These are phyloP conservation scores for Xanthorhoe spadicearia DNA, from an alignment of 2,888 invertebrate species.

Conservation along the genomic window DNA sequence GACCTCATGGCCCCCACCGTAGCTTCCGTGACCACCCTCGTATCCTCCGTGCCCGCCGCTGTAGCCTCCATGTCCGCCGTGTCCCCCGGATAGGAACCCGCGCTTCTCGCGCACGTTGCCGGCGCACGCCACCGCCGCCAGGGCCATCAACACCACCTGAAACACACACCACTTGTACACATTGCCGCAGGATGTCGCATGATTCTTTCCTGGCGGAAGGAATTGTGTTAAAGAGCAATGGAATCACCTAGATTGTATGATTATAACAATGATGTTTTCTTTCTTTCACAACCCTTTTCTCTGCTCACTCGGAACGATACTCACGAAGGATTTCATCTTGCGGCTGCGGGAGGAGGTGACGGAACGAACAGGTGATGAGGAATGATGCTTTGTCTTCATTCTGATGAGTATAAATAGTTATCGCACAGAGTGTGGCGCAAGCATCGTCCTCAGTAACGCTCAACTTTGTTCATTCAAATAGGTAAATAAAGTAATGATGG, in stretches of 20 bases:
- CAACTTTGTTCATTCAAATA: constrained; percentile 4
- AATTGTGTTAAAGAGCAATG: no score
- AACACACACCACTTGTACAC: constrained; percentile 12
- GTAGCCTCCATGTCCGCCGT: constrained; percentile 19
- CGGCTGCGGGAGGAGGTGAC: constrained; percentile 12
- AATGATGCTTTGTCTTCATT: constrained; percentile 23
- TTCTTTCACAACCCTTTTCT: background rate
- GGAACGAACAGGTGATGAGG: constrained; percentile 17
- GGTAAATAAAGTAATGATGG: background rate
- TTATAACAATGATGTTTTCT: no score
- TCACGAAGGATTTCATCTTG: constrained; percentile 61
- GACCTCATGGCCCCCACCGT: constrained; percentile 32
- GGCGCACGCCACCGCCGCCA: constrained; percentile 42
- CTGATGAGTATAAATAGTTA: constrained; percentile 26
- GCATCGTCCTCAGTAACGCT: constrained; percentile 24
- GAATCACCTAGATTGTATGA: no score
- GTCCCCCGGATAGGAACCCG: constrained; percentile 36
- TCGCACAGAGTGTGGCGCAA: constrained; percentile 27
- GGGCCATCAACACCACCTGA: constrained; percentile 46
- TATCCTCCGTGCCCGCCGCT: constrained; percentile 26
- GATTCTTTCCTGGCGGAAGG: no score
- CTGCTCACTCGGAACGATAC: constrained; percentile 43
- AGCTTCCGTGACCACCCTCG: constrained; percentile 27
- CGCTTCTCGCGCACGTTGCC: constrained; percentile 44
- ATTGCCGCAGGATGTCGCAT: no score